Percentiles rank a stretch among this genome's conserved stretches.
These are phyloP conservation scores for Cheilosia variabilis DNA, from an alignment of 2,888 invertebrate genomes.

Conservation along the genomic window DNA sequence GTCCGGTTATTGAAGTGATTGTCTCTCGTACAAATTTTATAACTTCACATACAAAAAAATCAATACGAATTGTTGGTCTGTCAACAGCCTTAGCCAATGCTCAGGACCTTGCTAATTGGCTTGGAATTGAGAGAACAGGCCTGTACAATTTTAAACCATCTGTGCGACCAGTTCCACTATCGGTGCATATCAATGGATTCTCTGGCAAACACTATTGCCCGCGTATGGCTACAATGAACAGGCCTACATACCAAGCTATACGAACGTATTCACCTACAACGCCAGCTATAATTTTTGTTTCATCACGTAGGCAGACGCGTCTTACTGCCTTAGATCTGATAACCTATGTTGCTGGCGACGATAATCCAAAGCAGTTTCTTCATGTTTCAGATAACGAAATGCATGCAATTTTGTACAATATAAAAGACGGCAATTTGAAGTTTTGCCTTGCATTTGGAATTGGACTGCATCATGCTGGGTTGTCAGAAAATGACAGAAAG, in stretches of 20 bases:
- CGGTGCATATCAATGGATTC: conserved; percentile 95
- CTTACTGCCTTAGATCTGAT: conserved; percentile 98
- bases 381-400: conserved; percentile 94
- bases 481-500: conserved; percentile 95
- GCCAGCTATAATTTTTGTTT: conserved; percentile 97
- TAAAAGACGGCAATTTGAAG: conserved; percentile 95
- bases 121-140: conserved; percentile 94
- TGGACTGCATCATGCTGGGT: conserved; percentile 98
- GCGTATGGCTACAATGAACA: conserved; percentile 99
- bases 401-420: conserved; percentile 89
- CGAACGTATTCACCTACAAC: conserved; percentile 95
- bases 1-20: conserved; percentile 97
- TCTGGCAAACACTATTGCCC: conserved; percentile 99
- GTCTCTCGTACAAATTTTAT: conserved; percentile 99
- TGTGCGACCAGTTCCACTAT: conserved; percentile 98
- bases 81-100: conserved; percentile 99
- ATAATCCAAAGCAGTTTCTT: conserved; percentile 97
- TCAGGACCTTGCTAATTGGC: conserved; percentile 97
- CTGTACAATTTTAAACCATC: conserved; percentile 99
- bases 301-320: conserved; percentile 97
- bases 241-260: conserved; percentile 98
- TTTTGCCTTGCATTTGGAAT: conserved; percentile 98
- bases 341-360: conserved; percentile 94
- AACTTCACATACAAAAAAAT: conserved; percentile 92
- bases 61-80: conserved; percentile 95